Evolutionary conservation across 2,113 vertebrate species (phyloP), one percentile per base, ranked within the genome.

Genomic region (Cranoglanis bouderius): DNA sequence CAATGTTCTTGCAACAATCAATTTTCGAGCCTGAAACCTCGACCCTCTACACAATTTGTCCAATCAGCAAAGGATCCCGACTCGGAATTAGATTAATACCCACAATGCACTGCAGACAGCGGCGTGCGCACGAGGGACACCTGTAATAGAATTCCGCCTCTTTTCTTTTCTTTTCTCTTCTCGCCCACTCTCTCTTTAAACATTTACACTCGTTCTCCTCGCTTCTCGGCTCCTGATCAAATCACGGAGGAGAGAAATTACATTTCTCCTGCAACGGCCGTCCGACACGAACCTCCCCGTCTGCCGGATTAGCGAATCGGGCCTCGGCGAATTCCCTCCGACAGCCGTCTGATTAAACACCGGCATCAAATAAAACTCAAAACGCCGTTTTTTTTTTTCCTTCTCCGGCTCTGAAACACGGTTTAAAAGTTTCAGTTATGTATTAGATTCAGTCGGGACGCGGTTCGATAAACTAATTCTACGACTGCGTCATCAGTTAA

Each of bases 191-290:
- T 95, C 95, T 97, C 95, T 97, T 96, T 97, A 97, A 97, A 97
- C 96, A 97, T 98, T 97, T 97, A 97, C 95, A 96, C 96, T 94
- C 96, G 86, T 94, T 96, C 49, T 94, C 95, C 96, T 97, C 96
- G 96, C 95, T 95, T 96, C 94, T 93, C 95, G 95, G 95, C 95
- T 95, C 91, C 97, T 99, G 97, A 99, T 98, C 96, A 94, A 97
- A 97, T 97, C 97, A 98, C 95, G 95, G 94, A 95, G 85, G 92
- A 92, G 96, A 97, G 96, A 98, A 98, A 99, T 99, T 97, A 96
- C 95, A 98, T 99, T 99, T 98, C 96, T 96, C 95, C n/a, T 95
- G 94, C 89, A 87, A 96, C 94, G 94, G 94, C 94, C 96, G 97
- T 97, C 96, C 95, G 97, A 97, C 96, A 94, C 89, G 88, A 91